A percentile compares a stretch with the other conserved stretches of the same genome.
Evolutionary conservation across 2,797 vertebrate genomes (phyloP).

Genomic region (Melopsittacus undulatus): DNA sequence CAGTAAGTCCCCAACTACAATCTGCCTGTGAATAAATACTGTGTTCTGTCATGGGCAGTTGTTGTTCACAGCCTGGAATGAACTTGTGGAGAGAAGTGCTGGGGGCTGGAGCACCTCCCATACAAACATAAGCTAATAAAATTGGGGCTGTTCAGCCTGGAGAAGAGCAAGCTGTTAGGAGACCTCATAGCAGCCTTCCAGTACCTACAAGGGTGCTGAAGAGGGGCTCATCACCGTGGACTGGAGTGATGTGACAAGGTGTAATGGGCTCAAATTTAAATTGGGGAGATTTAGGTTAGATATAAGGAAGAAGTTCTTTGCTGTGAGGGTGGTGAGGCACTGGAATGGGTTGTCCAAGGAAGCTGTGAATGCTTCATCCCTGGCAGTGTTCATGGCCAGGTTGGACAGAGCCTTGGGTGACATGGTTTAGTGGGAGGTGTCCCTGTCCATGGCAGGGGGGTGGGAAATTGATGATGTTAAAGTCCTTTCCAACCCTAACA

Average conservation of each 20-base stretch:
- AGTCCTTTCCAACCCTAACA: neutral
- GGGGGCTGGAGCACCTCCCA: neutral
- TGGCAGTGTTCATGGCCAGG: neutral
- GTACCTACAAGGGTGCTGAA: neutral
- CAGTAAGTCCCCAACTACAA: neutral
- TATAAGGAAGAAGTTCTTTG: neutral
- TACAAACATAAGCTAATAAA: neutral
- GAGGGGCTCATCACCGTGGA: fast-evolving
- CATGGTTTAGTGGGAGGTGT: neutral
- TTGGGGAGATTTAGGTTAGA: neutral
- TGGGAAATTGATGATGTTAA: neutral
- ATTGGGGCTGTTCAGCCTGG: neutral
- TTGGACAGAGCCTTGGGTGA: neutral
- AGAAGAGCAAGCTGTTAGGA: neutral
- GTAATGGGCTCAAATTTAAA: neutral
- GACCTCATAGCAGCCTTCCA: neutral
- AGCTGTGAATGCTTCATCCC: no score
- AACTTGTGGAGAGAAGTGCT: conserved; percentile 8
- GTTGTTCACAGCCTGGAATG: conserved; percentile 1
- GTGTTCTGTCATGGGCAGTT: neutral
- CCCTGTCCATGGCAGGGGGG: neutral
- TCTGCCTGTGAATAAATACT: conserved; percentile 15
- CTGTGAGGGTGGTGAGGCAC: neutral
- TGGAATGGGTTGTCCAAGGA: neutral
- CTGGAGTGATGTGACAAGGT: neutral